Evolutionary conservation across 2,797 vertebrate species (phyloP).

Genomic region (Adelosebastes latens): DNA sequence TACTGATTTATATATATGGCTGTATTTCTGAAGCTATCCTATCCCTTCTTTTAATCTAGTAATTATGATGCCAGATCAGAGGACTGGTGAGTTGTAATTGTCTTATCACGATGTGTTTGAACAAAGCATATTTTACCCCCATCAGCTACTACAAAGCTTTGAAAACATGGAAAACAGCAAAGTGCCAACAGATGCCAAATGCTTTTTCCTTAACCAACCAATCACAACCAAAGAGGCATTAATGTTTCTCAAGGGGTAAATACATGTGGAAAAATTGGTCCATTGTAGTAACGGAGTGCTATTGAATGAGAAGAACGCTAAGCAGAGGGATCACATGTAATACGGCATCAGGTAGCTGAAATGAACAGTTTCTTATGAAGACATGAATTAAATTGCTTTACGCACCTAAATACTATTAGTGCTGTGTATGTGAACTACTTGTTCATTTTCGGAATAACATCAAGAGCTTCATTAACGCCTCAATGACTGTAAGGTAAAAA

Average conservation of each 20-base stretch:
- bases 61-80: background rate
- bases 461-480: background rate
- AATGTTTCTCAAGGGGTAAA: background rate
- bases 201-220: background rate
- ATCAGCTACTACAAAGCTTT: background rate
- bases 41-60: background rate
- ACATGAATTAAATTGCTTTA: background rate
- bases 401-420: background rate
- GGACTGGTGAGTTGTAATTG: conserved; percentile 6
- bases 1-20: background rate
- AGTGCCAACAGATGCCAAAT: background rate
- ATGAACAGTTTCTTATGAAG: background rate
- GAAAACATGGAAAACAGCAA: background rate
- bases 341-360: background rate
- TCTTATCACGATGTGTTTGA: background rate
- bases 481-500: background rate
- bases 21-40: background rate
- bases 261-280: background rate
- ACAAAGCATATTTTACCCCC: conserved; percentile 8
- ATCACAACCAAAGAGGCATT: background rate
- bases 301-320: background rate
- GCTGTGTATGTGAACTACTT: background rate
- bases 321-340: background rate
- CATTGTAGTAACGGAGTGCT: background rate
- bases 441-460: background rate